Evolutionary conservation across 2,888 invertebrate species (phyloP).

Genomic region (Bellardia bayeri): DNA sequence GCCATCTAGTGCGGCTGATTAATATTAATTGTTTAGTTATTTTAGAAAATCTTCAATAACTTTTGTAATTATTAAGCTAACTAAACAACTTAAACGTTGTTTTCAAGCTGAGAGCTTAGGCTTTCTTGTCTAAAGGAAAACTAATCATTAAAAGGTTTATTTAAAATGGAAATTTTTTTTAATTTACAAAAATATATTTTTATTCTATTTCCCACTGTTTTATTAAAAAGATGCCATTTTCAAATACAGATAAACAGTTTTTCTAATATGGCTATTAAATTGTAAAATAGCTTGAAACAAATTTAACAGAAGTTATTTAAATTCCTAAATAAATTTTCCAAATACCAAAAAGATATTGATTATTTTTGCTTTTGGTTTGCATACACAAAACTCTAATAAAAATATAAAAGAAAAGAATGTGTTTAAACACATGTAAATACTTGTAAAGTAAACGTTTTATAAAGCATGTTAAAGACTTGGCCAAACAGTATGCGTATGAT

Average conservation of each 20-base stretch:
- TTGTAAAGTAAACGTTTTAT: conserved; percentile 8
- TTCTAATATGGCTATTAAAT: conserved; percentile 8
- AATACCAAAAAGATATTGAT: conserved; percentile 50
- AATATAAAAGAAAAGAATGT: not conserved
- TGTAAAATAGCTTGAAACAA: not conserved
- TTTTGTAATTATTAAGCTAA: not conserved
- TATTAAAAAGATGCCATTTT: not conserved
- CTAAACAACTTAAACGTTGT: no score
- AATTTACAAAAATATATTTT: not conserved
- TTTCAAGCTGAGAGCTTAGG: no score
- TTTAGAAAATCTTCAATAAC: not conserved
- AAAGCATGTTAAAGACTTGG: not conserved
- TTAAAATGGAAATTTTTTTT: no score
- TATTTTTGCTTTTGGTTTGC: not conserved
- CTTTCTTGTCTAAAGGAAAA: no score
- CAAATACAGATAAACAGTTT: conserved; percentile 3
- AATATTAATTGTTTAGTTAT: not conserved
- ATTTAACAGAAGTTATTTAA: not conserved
- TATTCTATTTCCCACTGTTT: not conserved
- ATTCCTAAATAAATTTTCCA: conserved; percentile 22
- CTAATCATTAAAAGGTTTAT: no score
- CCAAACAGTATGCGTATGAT: not conserved
- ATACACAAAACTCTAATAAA: not conserved
- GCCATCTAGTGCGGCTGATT: not conserved
- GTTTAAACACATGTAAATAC: conserved; percentile 24